Conservation (phyloP, 2,797 vertebrate genomes). For the Danio aesculapii region DNA sequence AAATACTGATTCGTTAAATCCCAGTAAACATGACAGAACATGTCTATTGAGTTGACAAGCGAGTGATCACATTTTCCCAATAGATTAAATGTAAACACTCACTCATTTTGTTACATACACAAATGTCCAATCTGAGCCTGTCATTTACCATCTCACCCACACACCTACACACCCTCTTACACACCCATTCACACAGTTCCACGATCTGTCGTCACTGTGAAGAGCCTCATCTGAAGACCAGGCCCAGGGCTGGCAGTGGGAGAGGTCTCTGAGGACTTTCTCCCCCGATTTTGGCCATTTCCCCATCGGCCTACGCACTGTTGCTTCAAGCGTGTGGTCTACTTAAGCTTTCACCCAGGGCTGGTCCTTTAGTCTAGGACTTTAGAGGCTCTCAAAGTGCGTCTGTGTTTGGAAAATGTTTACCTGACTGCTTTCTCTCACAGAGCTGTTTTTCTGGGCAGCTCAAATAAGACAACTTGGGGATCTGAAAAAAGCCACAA, state of each 20-base stretch:
- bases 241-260: slow-evolving; percentile 22
- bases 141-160: slow-evolving; percentile 40
- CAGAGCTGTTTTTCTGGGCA: slow-evolving; percentile 74
- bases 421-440: slow-evolving; percentile 69
- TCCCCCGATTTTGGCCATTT: slow-evolving; percentile 42
- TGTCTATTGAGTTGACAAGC: slow-evolving; percentile 1
- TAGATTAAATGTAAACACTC: slow-evolving; percentile 14
- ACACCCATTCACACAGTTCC: slow-evolving; percentile 40
- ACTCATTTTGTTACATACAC: slow-evolving; percentile 27
- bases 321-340: slow-evolving; percentile 78
- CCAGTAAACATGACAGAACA: neutral
- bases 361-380: slow-evolving; percentile 52
- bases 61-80: slow-evolving; percentile 18
- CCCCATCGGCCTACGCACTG: slow-evolving; percentile 60
- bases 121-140: slow-evolving; percentile 26
- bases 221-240: slow-evolving; percentile 18
- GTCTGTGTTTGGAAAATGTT: slow-evolving; percentile 71
- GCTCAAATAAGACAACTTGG: slow-evolving; percentile 64
- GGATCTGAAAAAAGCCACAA: slow-evolving; percentile 64
- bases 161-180: slow-evolving; percentile 39
- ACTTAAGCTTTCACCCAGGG: slow-evolving; percentile 69
- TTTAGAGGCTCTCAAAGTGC: slow-evolving; percentile 62
- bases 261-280: slow-evolving; percentile 18
- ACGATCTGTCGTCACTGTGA: slow-evolving; percentile 49
- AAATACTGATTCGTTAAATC: neutral